Evolutionary conservation across 2,888 invertebrate genomes (phyloP).

Genomic region (Strigamia maritima): DNA sequence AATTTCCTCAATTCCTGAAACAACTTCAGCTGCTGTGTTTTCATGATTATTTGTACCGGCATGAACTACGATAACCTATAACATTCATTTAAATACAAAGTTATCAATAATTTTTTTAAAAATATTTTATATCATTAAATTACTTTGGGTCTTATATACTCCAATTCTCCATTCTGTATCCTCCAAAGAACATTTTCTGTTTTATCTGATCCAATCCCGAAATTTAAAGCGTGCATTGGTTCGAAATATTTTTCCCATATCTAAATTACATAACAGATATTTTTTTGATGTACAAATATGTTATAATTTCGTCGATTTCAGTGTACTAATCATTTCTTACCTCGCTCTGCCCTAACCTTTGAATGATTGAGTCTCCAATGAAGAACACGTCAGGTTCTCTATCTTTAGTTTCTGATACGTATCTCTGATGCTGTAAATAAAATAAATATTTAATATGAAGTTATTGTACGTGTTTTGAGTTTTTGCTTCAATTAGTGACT

Average conservation of each 20-base stretch:
- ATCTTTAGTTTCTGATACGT: conserved; percentile 77
- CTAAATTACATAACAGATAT: conserved; percentile 45
- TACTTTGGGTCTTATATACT: conserved; percentile 83
- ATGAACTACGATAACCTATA: conserved; percentile 76
- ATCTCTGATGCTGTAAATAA: conserved; percentile 70
- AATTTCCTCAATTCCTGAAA: conserved; percentile 75
- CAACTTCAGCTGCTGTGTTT: conserved; percentile 74
- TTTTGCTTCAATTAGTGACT: no score
- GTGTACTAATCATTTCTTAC: conserved; percentile 46
- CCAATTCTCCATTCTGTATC: conserved; percentile 81
- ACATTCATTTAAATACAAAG: conserved; percentile 45
- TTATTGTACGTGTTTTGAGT: no score
- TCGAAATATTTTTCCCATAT: conserved; percentile 88
- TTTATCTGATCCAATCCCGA: conserved; percentile 82
- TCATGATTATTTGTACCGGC: conserved; percentile 85
- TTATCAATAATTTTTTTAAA: not conserved
- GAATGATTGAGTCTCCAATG: conserved; percentile 82
- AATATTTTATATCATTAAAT: not conserved
- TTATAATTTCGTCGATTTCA: not conserved
- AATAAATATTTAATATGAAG: no score
- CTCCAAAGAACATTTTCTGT: conserved; percentile 89
- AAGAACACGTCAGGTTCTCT: conserved; percentile 90
- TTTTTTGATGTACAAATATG: not conserved
- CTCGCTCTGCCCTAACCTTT: conserved; percentile 75
- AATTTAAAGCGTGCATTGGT: conserved; percentile 85